Evolutionary conservation across 2,113 vertebrate genomes (phyloP), one percentile per base, ranked within the genome.

Genomic region (mouse (Mus musculus)): DNA sequence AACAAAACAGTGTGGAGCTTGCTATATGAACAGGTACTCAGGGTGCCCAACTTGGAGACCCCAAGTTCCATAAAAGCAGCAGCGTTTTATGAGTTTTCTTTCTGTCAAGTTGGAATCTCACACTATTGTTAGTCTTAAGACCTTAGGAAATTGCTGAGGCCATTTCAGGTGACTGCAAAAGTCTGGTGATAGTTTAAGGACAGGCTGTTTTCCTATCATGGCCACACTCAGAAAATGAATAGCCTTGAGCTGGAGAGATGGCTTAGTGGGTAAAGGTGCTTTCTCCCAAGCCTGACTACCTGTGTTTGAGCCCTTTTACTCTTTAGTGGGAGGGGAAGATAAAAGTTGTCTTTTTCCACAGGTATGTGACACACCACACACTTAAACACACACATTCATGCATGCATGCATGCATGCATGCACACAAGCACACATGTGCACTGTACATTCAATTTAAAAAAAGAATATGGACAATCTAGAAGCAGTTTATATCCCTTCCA

Each of bases 1-100:
- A 61, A 61, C 17, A 63, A 24, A 63, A 0, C 56, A 89, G 36
- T 73, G 22, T 54, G 69, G 42, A 77, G 67, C 12, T 75, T 30
- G 20, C 11, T 95, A 36, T 65, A 72, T 69, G 3, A 91, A 81
- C 59, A 81, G 65, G 65, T 91, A n/a, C 33, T 90, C 84, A 93
- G 36, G 59, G 42, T 36, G 10, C n/a, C 63, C 52, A 46, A 77
- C 33, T 77, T 84, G 84, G 88, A 94, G 56, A 90, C 63, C 85
- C 17, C 72, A 93, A 81, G 36, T 77, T 49, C 9, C 54, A 86
- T 28, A 80, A 93, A 89, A 89, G 10, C 12, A 82, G 19, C n/a
- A 84, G 46, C 30, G 4, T 49, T 81, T 61, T 87, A 89, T 77
- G 36, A 75, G 46, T 82, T 93, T 89, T 14, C n/a, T 84, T 84